Conservation (phyloP, 2,888 invertebrate genomes). For the Drosophila atripex region DNA sequence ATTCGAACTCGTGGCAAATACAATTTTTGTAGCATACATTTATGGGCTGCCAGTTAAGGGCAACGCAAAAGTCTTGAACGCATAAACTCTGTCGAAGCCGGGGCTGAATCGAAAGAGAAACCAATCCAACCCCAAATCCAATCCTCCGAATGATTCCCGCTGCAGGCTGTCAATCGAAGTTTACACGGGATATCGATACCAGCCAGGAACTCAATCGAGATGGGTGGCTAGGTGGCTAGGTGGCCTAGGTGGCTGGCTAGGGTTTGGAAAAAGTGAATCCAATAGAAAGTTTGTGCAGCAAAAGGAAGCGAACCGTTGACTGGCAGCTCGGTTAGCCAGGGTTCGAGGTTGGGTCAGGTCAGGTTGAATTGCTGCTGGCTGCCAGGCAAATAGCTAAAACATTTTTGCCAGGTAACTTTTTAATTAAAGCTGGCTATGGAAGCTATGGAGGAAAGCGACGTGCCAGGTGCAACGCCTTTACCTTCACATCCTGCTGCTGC, state of each 20-base stretch:
- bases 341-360: slow-evolving; percentile 13
- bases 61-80: neutral
- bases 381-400: slow-evolving; percentile 61
- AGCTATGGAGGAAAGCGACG: slow-evolving; percentile 18
- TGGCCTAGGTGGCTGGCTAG: neutral
- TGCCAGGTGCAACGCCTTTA: slow-evolving; percentile 28
- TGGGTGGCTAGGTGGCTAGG: slow-evolving; percentile 3
- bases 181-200: slow-evolving; percentile 54
- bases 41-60: neutral
- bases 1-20: neutral
- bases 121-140: slow-evolving; percentile 23
- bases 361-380: slow-evolving; percentile 21
- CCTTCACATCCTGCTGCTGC: slow-evolving; percentile 15
- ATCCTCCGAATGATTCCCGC: slow-evolving; percentile 35
- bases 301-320: slow-evolving; percentile 58
- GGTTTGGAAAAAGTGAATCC: slow-evolving; percentile 29
- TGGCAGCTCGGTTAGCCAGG: slow-evolving; percentile 52
- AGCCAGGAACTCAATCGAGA: slow-evolving; percentile 47
- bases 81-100: slow-evolving; percentile 13
- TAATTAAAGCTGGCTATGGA: slow-evolving; percentile 65
- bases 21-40: slow-evolving; percentile 15
- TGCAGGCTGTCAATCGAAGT: slow-evolving; percentile 62
- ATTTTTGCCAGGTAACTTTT: slow-evolving; percentile 74
- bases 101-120: slow-evolving; percentile 22
- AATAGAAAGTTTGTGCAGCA: slow-evolving; percentile 47